These are phyloP conservation scores for Aphidoletes aphidimyza DNA, from an alignment of 2,888 invertebrate genomes.

Conservation along the genomic window DNA sequence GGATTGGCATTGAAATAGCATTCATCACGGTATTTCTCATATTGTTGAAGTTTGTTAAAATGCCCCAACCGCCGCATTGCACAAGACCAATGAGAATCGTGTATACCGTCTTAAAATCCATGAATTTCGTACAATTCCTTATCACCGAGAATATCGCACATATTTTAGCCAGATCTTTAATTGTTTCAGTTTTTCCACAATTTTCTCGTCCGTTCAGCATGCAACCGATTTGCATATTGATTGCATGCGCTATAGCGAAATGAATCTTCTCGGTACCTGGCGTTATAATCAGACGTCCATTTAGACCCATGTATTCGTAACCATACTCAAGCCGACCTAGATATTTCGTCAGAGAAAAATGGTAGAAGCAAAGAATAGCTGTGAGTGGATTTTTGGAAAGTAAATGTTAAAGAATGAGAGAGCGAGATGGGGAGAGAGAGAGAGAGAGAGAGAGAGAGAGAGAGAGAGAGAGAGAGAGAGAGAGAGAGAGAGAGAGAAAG, in stretches of 20 bases:
- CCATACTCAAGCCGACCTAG: constrained; percentile 87
- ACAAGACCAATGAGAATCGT: constrained; percentile 73
- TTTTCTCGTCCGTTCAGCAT: constrained; percentile 38
- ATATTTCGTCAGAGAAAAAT: constrained; percentile 12
- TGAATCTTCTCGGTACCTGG: constrained; percentile 93
- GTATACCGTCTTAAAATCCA: constrained; percentile 88
- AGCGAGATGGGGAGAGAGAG: neutral
- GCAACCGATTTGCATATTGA: constrained; percentile 90
- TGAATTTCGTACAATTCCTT: constrained; percentile 93
- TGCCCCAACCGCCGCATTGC: constrained; percentile 88
- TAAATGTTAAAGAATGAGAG: too few species aligned
- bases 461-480: neutral
- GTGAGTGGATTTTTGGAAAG: too few species aligned
- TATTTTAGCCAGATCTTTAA: constrained; percentile 91
- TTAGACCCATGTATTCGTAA: constrained; percentile 95
- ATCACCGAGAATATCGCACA: constrained; percentile 84
- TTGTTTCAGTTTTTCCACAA: constrained; percentile 84
- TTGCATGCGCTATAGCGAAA: constrained; percentile 90
- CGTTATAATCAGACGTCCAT: constrained; percentile 90
- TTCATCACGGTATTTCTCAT: constrained; percentile 93
- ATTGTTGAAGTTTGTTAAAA: constrained; percentile 94
- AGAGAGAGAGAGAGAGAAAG: neutral
- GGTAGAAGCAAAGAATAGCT: too few species aligned
- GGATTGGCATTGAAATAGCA: constrained; percentile 91
- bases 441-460: neutral